Base-by-base conservation (phyloP, 1,140 invertebrate species). In the Aricia agestis region DNA sequence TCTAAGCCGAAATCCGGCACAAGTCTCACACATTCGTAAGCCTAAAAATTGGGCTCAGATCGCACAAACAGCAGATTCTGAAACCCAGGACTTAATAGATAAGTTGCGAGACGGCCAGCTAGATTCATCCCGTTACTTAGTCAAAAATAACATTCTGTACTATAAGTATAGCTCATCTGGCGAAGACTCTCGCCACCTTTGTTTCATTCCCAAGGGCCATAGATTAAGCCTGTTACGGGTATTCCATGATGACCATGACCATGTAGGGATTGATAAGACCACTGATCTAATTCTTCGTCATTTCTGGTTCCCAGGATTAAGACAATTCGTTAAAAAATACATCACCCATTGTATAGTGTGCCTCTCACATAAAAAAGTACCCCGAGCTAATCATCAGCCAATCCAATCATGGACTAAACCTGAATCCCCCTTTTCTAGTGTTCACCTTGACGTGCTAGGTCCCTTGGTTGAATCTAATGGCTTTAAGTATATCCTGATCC, bases 201-300 rank as follows among this genome's bases (percentile, higher is more conserved):
- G 66, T 65, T 72, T 52, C 31, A 68, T 72, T 18, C 71, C 71
- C 10, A 72, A 72, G 45, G 71, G 66, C n/a, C 15, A 72, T 57
- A 59, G 66, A n/a, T 52, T 72, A 3, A 72, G 67, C 13, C 15
- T 72, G 10, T 52, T 69, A 13, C 18, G 67, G 57, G 63, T 72
- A 5, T 72, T 74, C 67, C 70, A 72, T 45, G 70, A 72, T 65
- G 72, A 74, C 4, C 72, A 74, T 41, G 36, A 74, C 2, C 65
- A 70, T 19, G 11, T 41, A 13, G 57, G 61, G 2, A 31, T 42
- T 17, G 69, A 71, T 11, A 71, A 71, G 9, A 66, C 63, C 0
- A 36, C 66, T n/a, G 45, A 66, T 9, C 65, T 68, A 1, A 72
- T 72, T 13, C 52, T 5, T 13, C 61, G 63, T 32, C 66, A 72